Evolutionary conservation across 2,888 invertebrate genomes (phyloP).

Genomic region (Oscheius sp.): DNA sequence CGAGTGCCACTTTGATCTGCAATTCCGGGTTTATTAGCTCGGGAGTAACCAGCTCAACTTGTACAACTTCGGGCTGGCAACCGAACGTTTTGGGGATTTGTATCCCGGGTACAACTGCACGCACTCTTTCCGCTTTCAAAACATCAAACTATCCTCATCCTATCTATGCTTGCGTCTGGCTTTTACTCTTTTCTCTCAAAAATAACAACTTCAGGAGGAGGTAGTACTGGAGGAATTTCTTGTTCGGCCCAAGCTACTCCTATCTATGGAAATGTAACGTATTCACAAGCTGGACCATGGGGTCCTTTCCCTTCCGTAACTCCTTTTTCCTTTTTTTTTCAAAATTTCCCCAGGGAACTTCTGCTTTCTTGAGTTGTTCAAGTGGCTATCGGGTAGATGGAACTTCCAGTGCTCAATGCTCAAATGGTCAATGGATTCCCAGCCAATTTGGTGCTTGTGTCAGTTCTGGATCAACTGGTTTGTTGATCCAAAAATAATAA

Average conservation of each 20-base stretch:
- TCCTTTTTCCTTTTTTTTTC: no score
- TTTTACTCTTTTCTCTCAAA: no score
- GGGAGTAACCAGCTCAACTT: slow-evolving; percentile 38
- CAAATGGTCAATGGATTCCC: slow-evolving; percentile 27
- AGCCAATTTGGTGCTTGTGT: slow-evolving; percentile 15
- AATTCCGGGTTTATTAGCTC: slow-evolving; percentile 37
- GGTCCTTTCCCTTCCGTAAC: slow-evolving; percentile 21
- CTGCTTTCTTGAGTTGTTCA: neutral
- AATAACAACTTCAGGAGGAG: neutral
- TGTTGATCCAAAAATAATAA: no score
- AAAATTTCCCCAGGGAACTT: slow-evolving; percentile 11
- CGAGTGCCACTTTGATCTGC: slow-evolving; percentile 49
- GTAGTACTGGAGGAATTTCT: neutral
- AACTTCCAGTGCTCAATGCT: slow-evolving; percentile 3
- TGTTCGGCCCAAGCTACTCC: slow-evolving; percentile 15
- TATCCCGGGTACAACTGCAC: slow-evolving; percentile 22
- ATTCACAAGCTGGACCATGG: slow-evolving; percentile 7
- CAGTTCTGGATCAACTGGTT: neutral
- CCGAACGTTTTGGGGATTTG: slow-evolving; percentile 43
- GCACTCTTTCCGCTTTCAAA: no score
- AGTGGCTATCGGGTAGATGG: slow-evolving; percentile 1
- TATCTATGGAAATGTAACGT: slow-evolving; percentile 25
- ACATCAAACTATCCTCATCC: no score
- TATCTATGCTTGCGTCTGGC: neutral
- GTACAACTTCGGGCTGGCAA: slow-evolving; percentile 45